Base-by-base conservation (phyloP, 2,113 vertebrate species). In the Pardalotus punctatus region DNA sequence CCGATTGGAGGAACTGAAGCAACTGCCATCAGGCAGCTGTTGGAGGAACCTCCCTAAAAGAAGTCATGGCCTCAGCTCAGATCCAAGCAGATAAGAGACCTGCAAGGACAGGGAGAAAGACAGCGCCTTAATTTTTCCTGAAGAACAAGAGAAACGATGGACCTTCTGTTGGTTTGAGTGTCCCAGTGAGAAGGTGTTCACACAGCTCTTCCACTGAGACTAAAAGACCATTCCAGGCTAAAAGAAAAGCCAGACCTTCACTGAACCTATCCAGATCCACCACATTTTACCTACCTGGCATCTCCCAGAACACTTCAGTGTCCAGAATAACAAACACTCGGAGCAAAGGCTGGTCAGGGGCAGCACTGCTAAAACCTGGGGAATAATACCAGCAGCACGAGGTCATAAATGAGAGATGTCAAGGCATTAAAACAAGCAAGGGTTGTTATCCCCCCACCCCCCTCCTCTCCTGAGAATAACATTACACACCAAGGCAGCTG, bases 11-110 rank as follows among this genome's bases (percentile, higher is more conserved):
- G 84, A 93, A 94, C 84, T 47, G 36, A 72, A 54, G 61, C 11
- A 1, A 35, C 84, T 95, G 92, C 90, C 47, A 94, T 93, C 95
- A 95, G 93, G 96, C 89, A 94, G 71, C n/a, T 82, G 3, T 58
- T 58, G 70, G 74, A 69, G 87, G 87, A 95, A 81, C 90, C 71
- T 96, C 90, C 94, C 90, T 72, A 50, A 74, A 87, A 95, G 76
- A 64, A 81, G 84, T 82, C 70, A 16, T 21, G 50, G 86, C 81
- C 87, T 60, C 29, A 81, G 69, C 87, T 87, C 66, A 85, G 93
- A 93, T 94, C 81, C 66, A 65, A 85, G 70, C n/a, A 94, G 91
- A 70, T 87, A 94, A 79, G 81, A 87, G 56, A 51, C 54, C 71
- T 83, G 47, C 56, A 88, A 90, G 50, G 62, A 54, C 78, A 82